These are phyloP conservation scores for Agrenia bidenticulata DNA, from an alignment of 2,888 invertebrate species.

Conservation along the genomic window DNA sequence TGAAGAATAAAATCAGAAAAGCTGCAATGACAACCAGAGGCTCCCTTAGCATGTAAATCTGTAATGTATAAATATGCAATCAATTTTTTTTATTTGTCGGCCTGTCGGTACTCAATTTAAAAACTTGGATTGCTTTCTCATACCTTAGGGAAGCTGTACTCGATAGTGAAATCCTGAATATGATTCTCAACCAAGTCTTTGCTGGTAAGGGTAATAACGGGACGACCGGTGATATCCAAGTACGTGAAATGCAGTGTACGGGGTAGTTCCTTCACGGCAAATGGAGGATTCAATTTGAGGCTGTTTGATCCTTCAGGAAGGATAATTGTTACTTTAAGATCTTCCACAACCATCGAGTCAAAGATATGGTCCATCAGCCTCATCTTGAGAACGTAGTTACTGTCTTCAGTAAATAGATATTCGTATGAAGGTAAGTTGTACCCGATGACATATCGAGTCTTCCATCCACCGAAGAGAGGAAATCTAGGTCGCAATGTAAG, in stretches of 20 bases:
- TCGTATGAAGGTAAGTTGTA: conserved; percentile 98
- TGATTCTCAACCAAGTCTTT: conserved; percentile 92
- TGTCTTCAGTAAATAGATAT: conserved; percentile 74
- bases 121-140: no score
- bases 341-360: conserved; percentile 94
- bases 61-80: conserved; percentile 70
- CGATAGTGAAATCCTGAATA: conserved; percentile 79
- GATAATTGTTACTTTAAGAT: conserved; percentile 81
- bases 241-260: conserved; percentile 87
- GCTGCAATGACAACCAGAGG: conserved; percentile 86
- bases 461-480: conserved; percentile 98
- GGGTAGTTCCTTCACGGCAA: conserved; percentile 70
- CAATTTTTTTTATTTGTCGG: no score
- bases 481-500: conserved; percentile 94
- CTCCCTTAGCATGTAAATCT: conserved; percentile 84
- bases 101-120: no score
- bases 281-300: conserved; percentile 79
- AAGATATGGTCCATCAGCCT: conserved; percentile 93
- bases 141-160: conserved; percentile 58
- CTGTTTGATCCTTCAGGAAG: conserved; percentile 90
- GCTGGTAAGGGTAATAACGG: conserved; percentile 78
- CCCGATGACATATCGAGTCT: conserved; percentile 92
- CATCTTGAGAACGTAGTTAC: conserved; percentile 83
- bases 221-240: conserved; percentile 89
- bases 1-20: conserved; percentile 82